phyloP scores from a whole-genome alignment of 2,113 vertebrate species.

The Strix aluco region DNA sequence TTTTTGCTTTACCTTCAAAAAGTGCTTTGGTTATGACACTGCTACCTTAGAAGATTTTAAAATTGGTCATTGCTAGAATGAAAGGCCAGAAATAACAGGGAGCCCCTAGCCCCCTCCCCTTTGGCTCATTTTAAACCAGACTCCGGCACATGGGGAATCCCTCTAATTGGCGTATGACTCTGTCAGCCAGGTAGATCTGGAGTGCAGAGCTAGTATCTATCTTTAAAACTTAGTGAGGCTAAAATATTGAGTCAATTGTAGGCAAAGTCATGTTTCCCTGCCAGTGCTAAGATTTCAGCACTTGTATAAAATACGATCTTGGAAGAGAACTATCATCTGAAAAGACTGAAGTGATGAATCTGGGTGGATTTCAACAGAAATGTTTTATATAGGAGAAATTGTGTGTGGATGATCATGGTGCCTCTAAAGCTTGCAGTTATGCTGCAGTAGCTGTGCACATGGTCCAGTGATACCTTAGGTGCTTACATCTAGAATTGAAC shows the following conservation, averaged over 20 bases:
- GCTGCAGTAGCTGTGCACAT: background rate
- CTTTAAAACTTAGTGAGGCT: background rate
- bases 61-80: background rate
- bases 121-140: background rate
- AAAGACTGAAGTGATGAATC: background rate
- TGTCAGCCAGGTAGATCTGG: background rate
- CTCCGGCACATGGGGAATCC: background rate
- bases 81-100: background rate
- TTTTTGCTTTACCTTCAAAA: slow-evolving; percentile 20
- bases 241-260: background rate
- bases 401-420: background rate
- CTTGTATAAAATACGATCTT: background rate
- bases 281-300: background rate
- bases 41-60: background rate
- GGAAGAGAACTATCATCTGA: background rate
- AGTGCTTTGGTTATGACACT: background rate
- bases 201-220: background rate
- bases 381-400: background rate
- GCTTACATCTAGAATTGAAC: background rate
- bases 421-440: background rate
- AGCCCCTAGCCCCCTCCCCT: background rate
- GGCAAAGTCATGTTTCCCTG: background rate
- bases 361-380: background rate
- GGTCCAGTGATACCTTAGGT: background rate
- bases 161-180: background rate